These are phyloP conservation scores for Carettochelys insculpta DNA, from an alignment of 2,113 vertebrate genomes.

Conservation along the genomic window DNA sequence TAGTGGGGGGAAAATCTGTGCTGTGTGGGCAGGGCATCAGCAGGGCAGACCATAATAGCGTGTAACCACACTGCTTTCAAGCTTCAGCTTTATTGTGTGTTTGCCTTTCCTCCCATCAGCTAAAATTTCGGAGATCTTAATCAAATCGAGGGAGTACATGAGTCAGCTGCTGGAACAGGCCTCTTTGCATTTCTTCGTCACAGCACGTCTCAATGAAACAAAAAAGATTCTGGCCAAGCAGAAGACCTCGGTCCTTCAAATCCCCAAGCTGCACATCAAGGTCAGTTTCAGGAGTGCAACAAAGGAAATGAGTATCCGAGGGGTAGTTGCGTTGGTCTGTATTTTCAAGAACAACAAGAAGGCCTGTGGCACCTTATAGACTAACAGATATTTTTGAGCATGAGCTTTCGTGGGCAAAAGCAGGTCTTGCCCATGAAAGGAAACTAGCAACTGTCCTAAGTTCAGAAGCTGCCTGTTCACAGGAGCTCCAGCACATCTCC, in stretches of 20 bases:
- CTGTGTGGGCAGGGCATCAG: background rate
- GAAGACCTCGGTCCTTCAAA: constrained; percentile 79
- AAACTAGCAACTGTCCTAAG: no score
- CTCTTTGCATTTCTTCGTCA: constrained; percentile 90
- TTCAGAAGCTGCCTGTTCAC: no score
- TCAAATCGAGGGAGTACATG: constrained; percentile 84
- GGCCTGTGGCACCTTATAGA: no score
- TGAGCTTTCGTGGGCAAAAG: no score
- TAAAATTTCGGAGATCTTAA: constrained; percentile 72
- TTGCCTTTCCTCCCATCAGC: constrained; percentile 71
- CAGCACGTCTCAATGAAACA: constrained; percentile 86
- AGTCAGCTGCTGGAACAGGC: constrained; percentile 89
- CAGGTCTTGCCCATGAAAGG: no score
- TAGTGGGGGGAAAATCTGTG: background rate
- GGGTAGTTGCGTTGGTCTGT: no score
- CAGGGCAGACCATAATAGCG: background rate
- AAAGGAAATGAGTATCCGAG: background rate
- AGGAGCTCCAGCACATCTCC: no score
- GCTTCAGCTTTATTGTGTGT: constrained; percentile 27
- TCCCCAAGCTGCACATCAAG: constrained; percentile 84
- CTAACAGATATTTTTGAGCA: no score
- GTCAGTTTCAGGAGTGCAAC: constrained; percentile 68
- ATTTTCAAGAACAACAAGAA: no score
- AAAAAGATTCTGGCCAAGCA: constrained; percentile 84
- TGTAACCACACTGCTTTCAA: background rate